Conservation (phyloP, 2,888 invertebrate genomes). For the Synanthedon tipuliformis region DNA sequence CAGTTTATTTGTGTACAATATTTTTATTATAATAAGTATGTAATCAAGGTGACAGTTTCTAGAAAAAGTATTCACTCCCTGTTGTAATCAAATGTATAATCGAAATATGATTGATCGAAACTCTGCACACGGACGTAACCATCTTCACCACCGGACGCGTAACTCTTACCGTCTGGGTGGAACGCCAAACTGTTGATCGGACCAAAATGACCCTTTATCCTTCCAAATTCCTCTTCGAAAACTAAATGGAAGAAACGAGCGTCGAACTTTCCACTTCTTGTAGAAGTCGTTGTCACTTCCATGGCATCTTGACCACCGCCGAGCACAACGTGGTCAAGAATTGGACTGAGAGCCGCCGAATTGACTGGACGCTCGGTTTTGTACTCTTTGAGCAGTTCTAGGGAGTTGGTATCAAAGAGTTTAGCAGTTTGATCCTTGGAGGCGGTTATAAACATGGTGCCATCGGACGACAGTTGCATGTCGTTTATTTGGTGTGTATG, state of each 20-base stretch:
- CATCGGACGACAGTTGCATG: slow-evolving; percentile 94
- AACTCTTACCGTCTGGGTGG: slow-evolving; percentile 97
- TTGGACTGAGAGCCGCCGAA: slow-evolving; percentile 96
- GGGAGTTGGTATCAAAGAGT: slow-evolving; percentile 88
- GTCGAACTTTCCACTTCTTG: slow-evolving; percentile 96
- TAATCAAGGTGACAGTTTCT: not conserved
- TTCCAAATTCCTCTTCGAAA: slow-evolving; percentile 96
- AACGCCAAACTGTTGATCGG: slow-evolving; percentile 99
- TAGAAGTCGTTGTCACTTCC: slow-evolving; percentile 96
- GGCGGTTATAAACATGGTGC: slow-evolving; percentile 96
- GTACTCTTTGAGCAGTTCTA: slow-evolving; percentile 92
- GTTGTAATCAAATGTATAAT: slow-evolving; percentile 91
- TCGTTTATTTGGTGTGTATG: slow-evolving; percentile 93
- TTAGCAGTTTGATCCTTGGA: slow-evolving; percentile 97
- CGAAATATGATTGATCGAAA: slow-evolving; percentile 96
- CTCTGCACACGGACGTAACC: slow-evolving; percentile 96
- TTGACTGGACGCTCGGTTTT: slow-evolving; percentile 98
- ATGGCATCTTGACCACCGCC: slow-evolving; percentile 99
- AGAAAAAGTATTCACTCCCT: slow-evolving; percentile 36
- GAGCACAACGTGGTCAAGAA: slow-evolving; percentile 94
- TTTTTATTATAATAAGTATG: no score
- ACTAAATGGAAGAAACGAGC: slow-evolving; percentile 94
- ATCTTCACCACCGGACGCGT: slow-evolving; percentile 98
- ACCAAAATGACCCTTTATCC: slow-evolving; percentile 99
- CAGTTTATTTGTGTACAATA: no score